phyloP scores from a whole-genome alignment of 2,888 invertebrate genomes.

The Cephus rjabovi region DNA sequence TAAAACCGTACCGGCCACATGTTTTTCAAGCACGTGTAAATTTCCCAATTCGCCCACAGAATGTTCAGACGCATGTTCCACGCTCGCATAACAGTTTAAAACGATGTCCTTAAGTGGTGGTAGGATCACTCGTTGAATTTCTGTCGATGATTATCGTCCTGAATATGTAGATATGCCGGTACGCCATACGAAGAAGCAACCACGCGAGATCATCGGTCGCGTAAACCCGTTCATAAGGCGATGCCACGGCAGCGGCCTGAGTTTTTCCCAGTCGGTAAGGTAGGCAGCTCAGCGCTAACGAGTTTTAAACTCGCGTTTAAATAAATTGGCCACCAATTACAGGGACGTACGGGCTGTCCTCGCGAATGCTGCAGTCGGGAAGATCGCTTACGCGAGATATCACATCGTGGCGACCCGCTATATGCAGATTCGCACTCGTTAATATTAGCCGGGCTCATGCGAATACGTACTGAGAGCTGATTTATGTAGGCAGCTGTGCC shows the following conservation, averaged over 20 bases:
- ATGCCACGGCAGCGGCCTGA: not conserved
- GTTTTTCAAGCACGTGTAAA: not conserved
- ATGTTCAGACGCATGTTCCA: not conserved
- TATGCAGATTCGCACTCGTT: constrained; percentile 36
- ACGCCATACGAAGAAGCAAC: not conserved
- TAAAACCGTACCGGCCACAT: not conserved
- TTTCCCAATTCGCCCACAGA: not conserved
- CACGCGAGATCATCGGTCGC: not conserved
- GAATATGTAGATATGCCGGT: not conserved
- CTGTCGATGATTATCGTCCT: constrained; percentile 29
- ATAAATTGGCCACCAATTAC: constrained; percentile 54
- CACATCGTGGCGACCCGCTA: constrained; percentile 24
- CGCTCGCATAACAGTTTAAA: not conserved
- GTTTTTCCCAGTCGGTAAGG: constrained; percentile 56
- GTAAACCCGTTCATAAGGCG: not conserved
- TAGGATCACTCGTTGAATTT: constrained; percentile 22
- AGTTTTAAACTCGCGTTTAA: constrained; percentile 50
- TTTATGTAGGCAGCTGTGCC: not conserved
- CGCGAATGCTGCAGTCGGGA: constrained; percentile 26
- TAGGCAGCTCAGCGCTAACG: constrained; percentile 49
- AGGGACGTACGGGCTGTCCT: constrained; percentile 34
- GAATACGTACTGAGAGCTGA: not conserved
- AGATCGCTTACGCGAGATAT: constrained; percentile 24
- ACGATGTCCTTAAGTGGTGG: not conserved
- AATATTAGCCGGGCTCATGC: constrained; percentile 33